These are phyloP conservation scores for Bufo gargarizans DNA, from an alignment of 2,113 vertebrate species.

Conservation along the genomic window DNA sequence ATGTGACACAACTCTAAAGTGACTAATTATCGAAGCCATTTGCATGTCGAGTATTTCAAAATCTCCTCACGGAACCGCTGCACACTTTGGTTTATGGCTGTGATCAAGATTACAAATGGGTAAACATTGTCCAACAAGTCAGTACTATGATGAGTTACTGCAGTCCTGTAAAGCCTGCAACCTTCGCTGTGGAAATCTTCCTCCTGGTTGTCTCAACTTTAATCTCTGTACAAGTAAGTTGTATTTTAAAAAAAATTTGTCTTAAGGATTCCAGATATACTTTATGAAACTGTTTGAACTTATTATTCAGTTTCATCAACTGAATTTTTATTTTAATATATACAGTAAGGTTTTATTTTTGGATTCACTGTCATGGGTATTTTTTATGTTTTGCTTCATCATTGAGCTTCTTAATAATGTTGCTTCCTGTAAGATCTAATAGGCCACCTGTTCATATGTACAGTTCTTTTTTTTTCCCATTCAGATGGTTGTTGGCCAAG, in stretches of 20 bases:
- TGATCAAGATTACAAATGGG: background rate
- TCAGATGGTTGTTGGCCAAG: background rate
- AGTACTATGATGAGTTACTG: conserved; percentile 32
- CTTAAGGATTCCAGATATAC: background rate
- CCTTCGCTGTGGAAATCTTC: conserved; percentile 10
- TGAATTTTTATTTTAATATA: background rate
- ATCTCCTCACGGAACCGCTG: background rate
- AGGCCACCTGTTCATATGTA: background rate
- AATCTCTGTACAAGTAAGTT: conserved; percentile 2
- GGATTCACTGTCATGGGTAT: background rate
- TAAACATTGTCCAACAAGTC: background rate
- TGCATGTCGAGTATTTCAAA: background rate
- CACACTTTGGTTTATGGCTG: background rate
- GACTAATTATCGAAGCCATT: background rate
- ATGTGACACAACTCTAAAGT: background rate
- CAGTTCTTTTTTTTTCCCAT: background rate
- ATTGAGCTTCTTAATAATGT: background rate
- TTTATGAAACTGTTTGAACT: background rate
- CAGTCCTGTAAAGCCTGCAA: background rate
- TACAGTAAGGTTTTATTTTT: background rate
- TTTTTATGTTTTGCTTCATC: background rate
- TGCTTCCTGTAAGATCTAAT: background rate
- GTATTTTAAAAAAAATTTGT: background rate
- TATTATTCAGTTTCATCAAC: background rate
- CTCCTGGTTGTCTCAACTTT: background rate